Conservation (phyloP, 2,797 vertebrate species). For the Lutjanus campechanus region DNA sequence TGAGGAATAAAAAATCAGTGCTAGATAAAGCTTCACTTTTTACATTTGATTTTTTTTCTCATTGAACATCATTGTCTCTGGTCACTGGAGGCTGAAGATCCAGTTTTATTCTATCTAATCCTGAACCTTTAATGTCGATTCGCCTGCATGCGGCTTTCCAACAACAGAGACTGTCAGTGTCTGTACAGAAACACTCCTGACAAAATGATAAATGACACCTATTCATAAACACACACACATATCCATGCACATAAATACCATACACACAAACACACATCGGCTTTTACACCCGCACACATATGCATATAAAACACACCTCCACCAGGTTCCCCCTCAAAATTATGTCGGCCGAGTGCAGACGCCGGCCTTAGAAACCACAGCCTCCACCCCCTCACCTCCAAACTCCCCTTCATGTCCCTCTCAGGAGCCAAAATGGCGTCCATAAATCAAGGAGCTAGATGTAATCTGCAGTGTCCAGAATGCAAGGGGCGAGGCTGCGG, state of each 20-base stretch:
- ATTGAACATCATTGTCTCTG: constrained; percentile 49
- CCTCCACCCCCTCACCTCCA: constrained; percentile 52
- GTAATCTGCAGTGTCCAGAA: constrained; percentile 98
- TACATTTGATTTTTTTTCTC: constrained; percentile 35
- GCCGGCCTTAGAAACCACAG: constrained; percentile 72
- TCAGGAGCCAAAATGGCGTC: constrained; percentile 90
- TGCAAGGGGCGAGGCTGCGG: constrained; percentile 90
- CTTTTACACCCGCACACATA: constrained; percentile 54
- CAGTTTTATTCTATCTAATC: constrained; percentile 57
- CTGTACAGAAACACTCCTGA: constrained; percentile 73
- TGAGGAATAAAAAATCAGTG: constrained; percentile 24
- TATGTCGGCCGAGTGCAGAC: constrained; percentile 64
- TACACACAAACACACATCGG: constrained; percentile 39
- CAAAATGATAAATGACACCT: constrained; percentile 69
- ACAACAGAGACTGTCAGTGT: constrained; percentile 61
- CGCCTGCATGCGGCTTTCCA: constrained; percentile 26
- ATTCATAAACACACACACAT: constrained; percentile 50
- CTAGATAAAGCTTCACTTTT: constrained; percentile 49
- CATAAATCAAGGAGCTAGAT: constrained; percentile 98
- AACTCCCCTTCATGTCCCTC: constrained; percentile 77
- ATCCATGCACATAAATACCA: constrained; percentile 60
- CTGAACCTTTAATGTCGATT: constrained; percentile 45
- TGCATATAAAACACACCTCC: constrained; percentile 71
- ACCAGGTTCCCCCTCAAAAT: constrained; percentile 76
- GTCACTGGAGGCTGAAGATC: constrained; percentile 43